phyloP scores from a whole-genome alignment of 2,888 invertebrate genomes.

The Spilarctia lutea region DNA sequence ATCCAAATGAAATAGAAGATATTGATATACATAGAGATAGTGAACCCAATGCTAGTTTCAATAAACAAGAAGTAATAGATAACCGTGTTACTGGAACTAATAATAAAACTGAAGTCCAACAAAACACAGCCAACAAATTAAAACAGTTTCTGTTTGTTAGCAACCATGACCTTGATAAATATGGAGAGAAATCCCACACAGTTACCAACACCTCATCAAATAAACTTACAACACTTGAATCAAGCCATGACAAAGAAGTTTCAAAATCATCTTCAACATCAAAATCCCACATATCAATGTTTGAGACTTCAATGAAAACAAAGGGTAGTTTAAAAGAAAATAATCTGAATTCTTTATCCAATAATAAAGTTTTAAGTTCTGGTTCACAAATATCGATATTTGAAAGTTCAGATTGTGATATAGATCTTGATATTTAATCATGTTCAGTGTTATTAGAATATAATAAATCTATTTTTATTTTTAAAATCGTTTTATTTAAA shows the following conservation, averaged over 20 bases:
- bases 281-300: constrained; percentile 31
- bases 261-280: constrained; percentile 27
- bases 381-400: constrained; percentile 82
- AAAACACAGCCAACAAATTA: constrained; percentile 62
- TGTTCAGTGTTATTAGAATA: constrained; percentile 29
- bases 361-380: constrained; percentile 45
- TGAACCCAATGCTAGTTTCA: constrained; percentile 9
- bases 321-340: constrained; percentile 44
- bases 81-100: constrained; percentile 25
- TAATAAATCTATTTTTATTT: constrained; percentile 34
- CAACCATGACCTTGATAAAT: constrained; percentile 70
- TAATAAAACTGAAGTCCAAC: constrained; percentile 27
- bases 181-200: constrained; percentile 57
- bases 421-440: constrained; percentile 81
- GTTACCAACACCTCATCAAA: constrained; percentile 17
- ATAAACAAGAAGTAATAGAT: constrained; percentile 28
- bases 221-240: constrained; percentile 2
- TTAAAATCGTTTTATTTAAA: constrained; percentile 8
- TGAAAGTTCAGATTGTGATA: constrained; percentile 83
- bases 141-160: constrained; percentile 73
- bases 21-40: background rate
- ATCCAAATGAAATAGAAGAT: background rate
- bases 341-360: constrained; percentile 43
- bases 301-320: constrained; percentile 26
- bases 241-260: constrained; percentile 16